Evolutionary conservation across 2,888 invertebrate species (phyloP), one percentile per base, ranked within the genome.

Genomic region (Spisula subtruncata): DNA sequence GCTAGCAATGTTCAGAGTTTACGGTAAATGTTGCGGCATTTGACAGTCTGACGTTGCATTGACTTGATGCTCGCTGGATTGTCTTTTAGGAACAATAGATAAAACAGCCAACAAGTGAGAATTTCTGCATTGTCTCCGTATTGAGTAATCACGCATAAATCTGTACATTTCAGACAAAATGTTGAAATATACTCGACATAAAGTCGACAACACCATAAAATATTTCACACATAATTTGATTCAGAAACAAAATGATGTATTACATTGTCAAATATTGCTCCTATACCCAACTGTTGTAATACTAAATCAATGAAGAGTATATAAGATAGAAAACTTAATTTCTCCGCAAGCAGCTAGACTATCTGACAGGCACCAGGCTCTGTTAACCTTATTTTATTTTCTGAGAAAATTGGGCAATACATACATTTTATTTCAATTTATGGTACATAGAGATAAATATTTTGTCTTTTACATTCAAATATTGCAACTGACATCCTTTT

Each of bases 141-240:
- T 66, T 66, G 25, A 66, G 60, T 66, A 75, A 75, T 75, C 35
- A 35, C 18, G 75, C 75, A 75, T 75, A 75, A 75, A 75, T 75
- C 75, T 75, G 6, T 32, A 75, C 75, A 35, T 25, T 35, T 35
- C 75, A 75, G 75, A 75, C 75, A 35, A 35, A 75, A 75, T 75
- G 75, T 35, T 35, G 75, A 75, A 75, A 75, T 75, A 75, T 75
- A 75, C 32, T 32, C 18, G 75, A 75, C 75, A 75, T 35, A 35
- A 18, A 75, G 75, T 35, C 75, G 32, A 75, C 75, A 75, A 75
- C 25, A 14, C 75, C 35, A 75, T 75, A 75, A 75, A 75, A 75
- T 75, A 75, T 32, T 75, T 75, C 75, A 75, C 35, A 75, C 25
- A 32, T 75, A 35, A 75, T 75, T 75, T 35, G 18, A 32, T 32